Evolutionary conservation across 2,888 invertebrate genomes (phyloP), one percentile per base, ranked within the genome.

Genomic region (Orthosia gothica): DNA sequence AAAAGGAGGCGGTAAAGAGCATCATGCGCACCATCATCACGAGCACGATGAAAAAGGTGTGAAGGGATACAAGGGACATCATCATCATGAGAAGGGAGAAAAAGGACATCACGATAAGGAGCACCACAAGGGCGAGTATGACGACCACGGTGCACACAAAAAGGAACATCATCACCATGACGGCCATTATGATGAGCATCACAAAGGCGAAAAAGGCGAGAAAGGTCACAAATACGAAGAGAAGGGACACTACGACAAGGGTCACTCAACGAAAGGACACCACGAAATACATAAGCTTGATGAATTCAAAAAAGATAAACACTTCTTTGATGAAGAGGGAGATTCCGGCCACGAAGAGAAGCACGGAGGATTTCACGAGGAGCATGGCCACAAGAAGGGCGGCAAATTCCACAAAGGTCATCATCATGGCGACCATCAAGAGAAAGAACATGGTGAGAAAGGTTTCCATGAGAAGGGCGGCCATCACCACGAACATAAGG

Each of bases 271-370:
- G 85, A 98, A 98, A 93, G 98, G 99, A 74, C 98, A 98, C 85
- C 98, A 99, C 91, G 98, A 98, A 92, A 97, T 98, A 12, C 98
- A 99, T 94, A 98, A 99, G 90, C 94, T 98, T 78, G 98, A 99
- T 92, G 98, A 98, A 93, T 98, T 97, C 94, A 98, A 98, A 92
- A 98, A 98, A 93, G 98, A 98, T 89, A 98, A 98, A 91, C 98
- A 98, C 90, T 98, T 98, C 97, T 98, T 98, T 93, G 98, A 98
- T 87, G 98, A 98, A 93, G 98, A 98, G 88, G 98, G 98, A 86
- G 98, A 98, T 89, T 97, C 97, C 59, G 98, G 98, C 0, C 98
- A 98, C 87, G 98, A 98, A 92, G 98, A 98, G 91, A 98, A 98
- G 89, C 98, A 98, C 90, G 98, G 98, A 79, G 98, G 97, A 52